Percentiles rank a stretch among this genome's conserved stretches.
Evolutionary conservation across 1,140 invertebrate species (phyloP).

Genomic region (Trissolcus basalis): DNA sequence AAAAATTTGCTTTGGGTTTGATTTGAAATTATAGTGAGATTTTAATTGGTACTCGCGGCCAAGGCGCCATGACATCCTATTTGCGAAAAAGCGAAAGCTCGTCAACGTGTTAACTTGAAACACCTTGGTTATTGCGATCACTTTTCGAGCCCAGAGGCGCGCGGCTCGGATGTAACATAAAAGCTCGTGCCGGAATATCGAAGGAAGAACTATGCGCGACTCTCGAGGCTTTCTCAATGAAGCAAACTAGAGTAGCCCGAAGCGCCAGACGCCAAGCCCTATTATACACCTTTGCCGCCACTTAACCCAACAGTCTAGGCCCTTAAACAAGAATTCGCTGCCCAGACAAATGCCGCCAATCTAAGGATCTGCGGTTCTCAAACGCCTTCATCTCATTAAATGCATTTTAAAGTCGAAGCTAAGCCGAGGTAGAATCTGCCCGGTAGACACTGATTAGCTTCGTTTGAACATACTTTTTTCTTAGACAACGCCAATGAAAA

Average conservation of each 20-base stretch:
- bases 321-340: slow-evolving; percentile 58
- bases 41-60: slow-evolving; percentile 18
- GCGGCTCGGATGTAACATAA: slow-evolving; percentile 40
- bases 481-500: too few relatives aligned
- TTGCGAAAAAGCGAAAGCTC: slow-evolving; percentile 38
- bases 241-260: slow-evolving; percentile 66
- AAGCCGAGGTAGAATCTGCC: slow-evolving; percentile 14
- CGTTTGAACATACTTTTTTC: slow-evolving; percentile 10
- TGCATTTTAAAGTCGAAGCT: slow-evolving; percentile 34
- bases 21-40: slow-evolving; percentile 29
- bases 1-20: slow-evolving; percentile 15
- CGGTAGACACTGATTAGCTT: slow-evolving; percentile 36
- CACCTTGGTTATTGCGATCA: slow-evolving; percentile 44
- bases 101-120: slow-evolving; percentile 52
- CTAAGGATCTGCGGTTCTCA: slow-evolving; percentile 51
- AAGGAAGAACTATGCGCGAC: slow-evolving; percentile 28
- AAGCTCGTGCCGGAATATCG: slow-evolving; percentile 27
- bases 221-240: slow-evolving; percentile 45
- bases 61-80: slow-evolving; percentile 45
- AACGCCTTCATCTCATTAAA: slow-evolving; percentile 57
- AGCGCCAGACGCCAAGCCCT: slow-evolving; percentile 65
- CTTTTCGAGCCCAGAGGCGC: slow-evolving; percentile 22
- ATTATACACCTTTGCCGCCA: slow-evolving; percentile 69
- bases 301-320: slow-evolving; percentile 59
- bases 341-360: slow-evolving; percentile 45